Conservation (phyloP, 2,113 vertebrate species). For the Rhadina sibilatrix region DNA sequence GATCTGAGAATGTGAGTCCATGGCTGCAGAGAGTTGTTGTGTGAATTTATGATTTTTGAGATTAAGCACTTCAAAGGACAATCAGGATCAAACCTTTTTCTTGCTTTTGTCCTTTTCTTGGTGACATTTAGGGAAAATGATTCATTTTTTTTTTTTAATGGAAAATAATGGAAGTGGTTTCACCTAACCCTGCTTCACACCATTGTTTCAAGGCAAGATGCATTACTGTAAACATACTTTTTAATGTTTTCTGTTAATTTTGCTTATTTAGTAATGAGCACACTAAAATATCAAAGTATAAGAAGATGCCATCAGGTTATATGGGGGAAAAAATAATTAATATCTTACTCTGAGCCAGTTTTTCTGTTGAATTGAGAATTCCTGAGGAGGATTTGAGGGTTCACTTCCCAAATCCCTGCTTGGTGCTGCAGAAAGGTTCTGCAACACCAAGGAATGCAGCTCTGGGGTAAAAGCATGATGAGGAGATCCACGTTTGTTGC, state of each 20-base stretch:
- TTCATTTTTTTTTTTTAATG: background rate
- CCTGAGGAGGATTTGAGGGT: background rate
- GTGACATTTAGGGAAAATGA: background rate
- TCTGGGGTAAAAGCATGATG: fast-evolving
- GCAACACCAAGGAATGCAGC: background rate
- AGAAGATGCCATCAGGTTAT: background rate
- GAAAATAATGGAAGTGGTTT: background rate
- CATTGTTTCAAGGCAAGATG: background rate
- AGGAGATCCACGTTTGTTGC: fast-evolving
- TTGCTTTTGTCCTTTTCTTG: background rate
- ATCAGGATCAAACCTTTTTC: background rate
- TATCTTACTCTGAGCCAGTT: background rate
- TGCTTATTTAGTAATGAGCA: background rate
- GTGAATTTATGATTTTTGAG: background rate
- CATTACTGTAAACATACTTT: fast-evolving
- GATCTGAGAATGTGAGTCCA: background rate
- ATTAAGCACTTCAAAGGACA: background rate
- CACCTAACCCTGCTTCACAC: background rate
- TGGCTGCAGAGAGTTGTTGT: background rate
- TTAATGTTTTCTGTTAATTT: background rate
- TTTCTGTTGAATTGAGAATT: background rate
- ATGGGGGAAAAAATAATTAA: fast-evolving
- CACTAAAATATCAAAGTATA: background rate
- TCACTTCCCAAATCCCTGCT: background rate
- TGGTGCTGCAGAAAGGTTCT: background rate